These are phyloP conservation scores for Cherax quadricarinatus DNA, from an alignment of 1,140 invertebrate genomes.

Conservation along the genomic window DNA sequence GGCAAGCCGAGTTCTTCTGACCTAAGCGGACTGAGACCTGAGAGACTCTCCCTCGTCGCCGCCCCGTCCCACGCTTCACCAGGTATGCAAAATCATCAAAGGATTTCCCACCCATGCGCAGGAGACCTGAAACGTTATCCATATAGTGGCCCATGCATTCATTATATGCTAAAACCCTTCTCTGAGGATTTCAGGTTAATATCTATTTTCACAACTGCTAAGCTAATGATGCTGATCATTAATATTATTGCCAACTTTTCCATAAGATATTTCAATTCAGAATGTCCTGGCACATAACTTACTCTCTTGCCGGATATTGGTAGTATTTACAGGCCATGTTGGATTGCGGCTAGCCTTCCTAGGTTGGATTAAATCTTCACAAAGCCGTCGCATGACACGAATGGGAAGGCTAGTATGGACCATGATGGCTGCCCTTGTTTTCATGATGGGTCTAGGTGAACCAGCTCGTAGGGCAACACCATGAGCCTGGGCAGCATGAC, in stretches of 20 bases:
- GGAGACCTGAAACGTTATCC: conserved; percentile 67
- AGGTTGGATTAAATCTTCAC: conserved; percentile 88
- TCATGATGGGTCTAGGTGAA: conserved; percentile 94
- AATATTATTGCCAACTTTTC: conserved; percentile 11
- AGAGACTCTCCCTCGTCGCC: conserved; percentile 62
- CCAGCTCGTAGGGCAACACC: conserved; percentile 84
- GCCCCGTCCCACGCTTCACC: conserved; percentile 65
- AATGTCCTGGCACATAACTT: conserved; percentile 76
- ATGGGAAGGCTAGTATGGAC: conserved; percentile 80
- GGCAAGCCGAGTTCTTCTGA: conserved; percentile 73
- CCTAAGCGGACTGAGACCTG: conserved; percentile 62
- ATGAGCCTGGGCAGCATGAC: conserved; percentile 94
- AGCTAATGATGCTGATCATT: conserved; percentile 1
- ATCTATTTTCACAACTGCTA: conserved; percentile 20
- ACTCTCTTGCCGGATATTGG: conserved; percentile 91
- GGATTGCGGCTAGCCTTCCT: conserved; percentile 92
- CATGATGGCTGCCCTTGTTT: conserved; percentile 97
- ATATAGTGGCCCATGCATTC: conserved; percentile 38
- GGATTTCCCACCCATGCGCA: conserved; percentile 67
- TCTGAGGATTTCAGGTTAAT: conserved; percentile 23
- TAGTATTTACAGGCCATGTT: conserved; percentile 89
- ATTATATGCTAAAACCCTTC: conserved; percentile 4
- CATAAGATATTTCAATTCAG: conserved; percentile 11
- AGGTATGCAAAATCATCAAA: conserved; percentile 69
- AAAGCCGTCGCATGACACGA: conserved; percentile 89